Evolutionary conservation across 2,113 vertebrate genomes (phyloP).

Genomic region (Urocolius indicus): DNA sequence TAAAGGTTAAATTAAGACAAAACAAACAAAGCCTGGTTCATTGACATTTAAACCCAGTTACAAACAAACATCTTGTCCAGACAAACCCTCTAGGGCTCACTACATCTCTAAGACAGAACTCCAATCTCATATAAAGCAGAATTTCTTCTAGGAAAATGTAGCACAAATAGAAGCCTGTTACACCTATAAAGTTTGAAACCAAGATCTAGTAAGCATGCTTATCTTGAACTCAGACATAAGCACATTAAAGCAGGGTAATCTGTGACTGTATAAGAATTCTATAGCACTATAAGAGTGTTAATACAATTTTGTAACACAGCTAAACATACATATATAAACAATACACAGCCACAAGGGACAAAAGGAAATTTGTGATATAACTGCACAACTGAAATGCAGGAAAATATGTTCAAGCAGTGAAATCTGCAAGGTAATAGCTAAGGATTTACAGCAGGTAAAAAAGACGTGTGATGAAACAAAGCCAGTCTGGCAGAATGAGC

Average conservation of each 20-base stretch:
- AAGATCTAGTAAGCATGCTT: not conserved
- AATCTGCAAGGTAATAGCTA: not conserved
- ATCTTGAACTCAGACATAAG: not conserved
- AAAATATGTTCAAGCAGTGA: not conserved
- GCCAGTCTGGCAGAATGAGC: not conserved
- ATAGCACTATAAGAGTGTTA: not conserved
- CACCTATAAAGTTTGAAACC: not conserved
- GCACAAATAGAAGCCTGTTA: not conserved
- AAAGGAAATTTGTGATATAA: not conserved
- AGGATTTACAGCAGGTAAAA: not conserved
- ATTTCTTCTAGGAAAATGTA: not conserved
- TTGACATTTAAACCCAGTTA: not conserved
- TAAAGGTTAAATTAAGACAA: conserved; percentile 23
- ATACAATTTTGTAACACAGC: not conserved
- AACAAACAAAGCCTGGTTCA: not conserved
- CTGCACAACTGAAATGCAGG: not conserved
- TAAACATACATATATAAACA: not conserved
- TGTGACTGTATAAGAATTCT: not conserved
- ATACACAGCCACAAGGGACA: not conserved
- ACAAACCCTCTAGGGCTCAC: not conserved
- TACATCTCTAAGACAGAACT: not conserved
- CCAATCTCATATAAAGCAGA: not conserved
- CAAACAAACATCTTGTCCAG: not conserved
- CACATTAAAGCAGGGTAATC: not conserved
- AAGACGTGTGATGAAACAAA: not conserved